These are phyloP conservation scores for Chironomus tepperi DNA, from an alignment of 1,140 invertebrate species.

Conservation along the genomic window DNA sequence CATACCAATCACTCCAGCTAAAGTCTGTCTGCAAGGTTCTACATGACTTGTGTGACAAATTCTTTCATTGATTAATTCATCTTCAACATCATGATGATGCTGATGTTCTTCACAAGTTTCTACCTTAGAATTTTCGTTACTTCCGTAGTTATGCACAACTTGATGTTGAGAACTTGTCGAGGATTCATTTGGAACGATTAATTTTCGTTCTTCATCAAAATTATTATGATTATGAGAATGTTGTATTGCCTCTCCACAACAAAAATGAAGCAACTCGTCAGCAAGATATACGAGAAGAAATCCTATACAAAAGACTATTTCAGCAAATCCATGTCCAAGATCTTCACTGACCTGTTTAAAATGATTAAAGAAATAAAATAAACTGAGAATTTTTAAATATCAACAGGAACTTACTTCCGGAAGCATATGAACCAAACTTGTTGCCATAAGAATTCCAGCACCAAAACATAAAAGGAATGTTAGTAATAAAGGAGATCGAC, in stretches of 20 bases:
- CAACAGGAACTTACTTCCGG: constrained; percentile 54
- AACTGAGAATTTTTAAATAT: background rate
- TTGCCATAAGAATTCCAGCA: constrained; percentile 74
- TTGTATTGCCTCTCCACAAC: constrained; percentile 43
- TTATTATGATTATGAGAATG: constrained; percentile 27
- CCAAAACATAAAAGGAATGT: constrained; percentile 70
- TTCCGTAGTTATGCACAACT: constrained; percentile 22
- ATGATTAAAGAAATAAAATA: background rate
- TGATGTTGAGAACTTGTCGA: background rate
- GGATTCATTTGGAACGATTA: background rate
- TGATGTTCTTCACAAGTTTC: constrained; percentile 17
- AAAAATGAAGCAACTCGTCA: constrained; percentile 63
- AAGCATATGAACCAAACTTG: constrained; percentile 71
- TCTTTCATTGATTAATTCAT: constrained; percentile 41
- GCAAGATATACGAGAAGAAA: constrained; percentile 73
- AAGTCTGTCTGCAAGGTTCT: constrained; percentile 48
- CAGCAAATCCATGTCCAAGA: constrained; percentile 47
- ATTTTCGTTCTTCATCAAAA: background rate
- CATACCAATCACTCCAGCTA: constrained; percentile 50
- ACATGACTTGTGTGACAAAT: constrained; percentile 54
- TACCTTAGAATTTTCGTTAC: background rate
- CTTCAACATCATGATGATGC: constrained; percentile 14
- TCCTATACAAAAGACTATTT: constrained; percentile 61
- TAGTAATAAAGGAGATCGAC: constrained; percentile 47
- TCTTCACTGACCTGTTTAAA: constrained; percentile 39